phyloP scores from a whole-genome alignment of 2,797 vertebrate species.

The Lutjanus argentimaculatus region DNA sequence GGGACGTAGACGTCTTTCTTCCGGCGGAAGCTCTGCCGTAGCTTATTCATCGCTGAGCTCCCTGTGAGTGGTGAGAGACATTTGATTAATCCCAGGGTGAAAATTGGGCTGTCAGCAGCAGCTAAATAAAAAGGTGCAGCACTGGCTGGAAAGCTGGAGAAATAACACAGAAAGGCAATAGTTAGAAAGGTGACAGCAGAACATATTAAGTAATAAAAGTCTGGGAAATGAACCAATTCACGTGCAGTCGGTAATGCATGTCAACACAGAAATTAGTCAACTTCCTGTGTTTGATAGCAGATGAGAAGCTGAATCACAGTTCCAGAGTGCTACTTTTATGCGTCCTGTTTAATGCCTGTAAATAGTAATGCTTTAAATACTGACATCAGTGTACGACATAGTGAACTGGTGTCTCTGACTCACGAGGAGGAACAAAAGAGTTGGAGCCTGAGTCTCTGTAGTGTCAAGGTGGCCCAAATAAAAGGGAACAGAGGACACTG shows the following conservation, averaged over 20 bases:
- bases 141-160: constrained; percentile 7
- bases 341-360: background rate
- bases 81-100: constrained; percentile 19
- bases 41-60: constrained; percentile 95
- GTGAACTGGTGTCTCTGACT: constrained; percentile 28
- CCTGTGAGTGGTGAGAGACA: constrained; percentile 64
- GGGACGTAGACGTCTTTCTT: constrained; percentile 99
- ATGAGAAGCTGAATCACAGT: background rate
- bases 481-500: constrained; percentile 12
- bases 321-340: background rate
- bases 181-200: background rate
- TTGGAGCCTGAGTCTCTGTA: background rate
- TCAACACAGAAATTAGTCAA: constrained; percentile 31
- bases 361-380: constrained; percentile 30
- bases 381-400: constrained; percentile 14
- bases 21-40: constrained; percentile 98
- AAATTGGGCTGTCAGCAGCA: constrained; percentile 13
- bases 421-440: constrained; percentile 28
- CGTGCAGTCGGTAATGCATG: background rate
- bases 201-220: background rate
- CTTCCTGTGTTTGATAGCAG: constrained; percentile 42
- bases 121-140: constrained; percentile 15
- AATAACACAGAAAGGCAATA: background rate
- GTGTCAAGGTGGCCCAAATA: constrained; percentile 1
- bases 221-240: constrained; percentile 13